phyloP scores from a whole-genome alignment of 2,888 invertebrate genomes.

The Anoplius nigerrimus region DNA sequence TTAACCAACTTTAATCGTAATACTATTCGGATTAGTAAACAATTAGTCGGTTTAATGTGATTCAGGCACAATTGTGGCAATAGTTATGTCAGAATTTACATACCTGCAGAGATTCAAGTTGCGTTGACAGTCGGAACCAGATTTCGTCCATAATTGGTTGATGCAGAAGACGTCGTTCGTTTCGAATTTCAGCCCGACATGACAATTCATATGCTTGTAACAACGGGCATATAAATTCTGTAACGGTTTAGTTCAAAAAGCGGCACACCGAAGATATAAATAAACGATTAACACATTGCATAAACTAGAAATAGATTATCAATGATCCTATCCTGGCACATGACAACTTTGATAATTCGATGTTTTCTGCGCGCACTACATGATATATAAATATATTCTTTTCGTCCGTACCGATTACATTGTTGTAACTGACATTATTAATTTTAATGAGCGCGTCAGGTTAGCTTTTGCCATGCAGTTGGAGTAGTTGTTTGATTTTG shows the following conservation, averaged over 20 bases:
- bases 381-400: conserved; percentile 1
- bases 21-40: not conserved
- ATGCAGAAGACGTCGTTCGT: not conserved
- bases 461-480: conserved; percentile 31
- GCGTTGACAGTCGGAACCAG: conserved; percentile 68
- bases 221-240: conserved; percentile 29
- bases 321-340: conserved; percentile 38
- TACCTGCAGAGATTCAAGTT: conserved; percentile 71
- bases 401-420: not conserved
- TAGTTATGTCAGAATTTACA: conserved; percentile 18
- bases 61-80: too few relatives aligned
- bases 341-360: conserved; percentile 17
- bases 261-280: conserved; percentile 68
- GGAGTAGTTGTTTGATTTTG: conserved; percentile 44
- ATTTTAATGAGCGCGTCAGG: conserved; percentile 25
- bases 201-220: conserved; percentile 25
- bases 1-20: too few relatives aligned
- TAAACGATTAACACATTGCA: conserved; percentile 70
- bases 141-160: conserved; percentile 69
- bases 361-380: too few relatives aligned
- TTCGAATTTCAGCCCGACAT: conserved; percentile 24
- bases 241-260: conserved; percentile 57
- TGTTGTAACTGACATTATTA: conserved; percentile 21
- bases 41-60: too few relatives aligned
- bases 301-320: conserved; percentile 69